Percentiles rank a stretch among this genome's conserved stretches.
Conservation (phyloP, 2,888 invertebrate species). For the Epinotia brunnichana region DNA sequence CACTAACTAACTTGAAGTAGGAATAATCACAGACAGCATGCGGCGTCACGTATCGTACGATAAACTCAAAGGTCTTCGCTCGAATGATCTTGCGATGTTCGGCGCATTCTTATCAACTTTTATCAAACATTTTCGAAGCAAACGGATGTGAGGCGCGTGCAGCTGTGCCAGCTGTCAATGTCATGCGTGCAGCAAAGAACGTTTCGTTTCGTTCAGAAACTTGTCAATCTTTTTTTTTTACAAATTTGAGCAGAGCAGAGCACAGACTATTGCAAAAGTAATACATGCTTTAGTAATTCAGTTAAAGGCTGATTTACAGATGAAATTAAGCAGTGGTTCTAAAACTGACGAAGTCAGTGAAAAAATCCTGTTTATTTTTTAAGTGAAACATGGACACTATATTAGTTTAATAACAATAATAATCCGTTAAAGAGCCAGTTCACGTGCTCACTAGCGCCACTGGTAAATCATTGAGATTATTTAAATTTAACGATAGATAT, state of each 20-base stretch:
- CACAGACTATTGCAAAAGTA: background rate
- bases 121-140: constrained; percentile 52
- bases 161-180: constrained; percentile 45
- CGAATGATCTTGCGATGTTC: constrained; percentile 54
- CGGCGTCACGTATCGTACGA: constrained; percentile 47
- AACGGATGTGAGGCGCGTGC: constrained; percentile 52
- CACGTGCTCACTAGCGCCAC: too few relatives aligned
- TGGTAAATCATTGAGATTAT: too few relatives aligned
- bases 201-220: constrained; percentile 31
- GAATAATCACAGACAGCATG: constrained; percentile 17
- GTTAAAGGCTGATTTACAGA: background rate
- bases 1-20: constrained; percentile 1
- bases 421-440: too few relatives aligned
- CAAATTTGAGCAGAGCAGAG: background rate
- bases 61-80: constrained; percentile 62
- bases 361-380: too few relatives aligned
- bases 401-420: too few relatives aligned
- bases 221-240: background rate
- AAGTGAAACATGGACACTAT: too few relatives aligned
- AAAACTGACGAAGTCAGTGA: too few relatives aligned
- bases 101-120: constrained; percentile 65
- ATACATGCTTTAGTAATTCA: background rate
- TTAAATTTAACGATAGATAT: too few relatives aligned
- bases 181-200: constrained; percentile 32
- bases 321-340: background rate